Evolutionary conservation across 2,888 invertebrate species (phyloP).

Genomic region (Limnephilus auricula): DNA sequence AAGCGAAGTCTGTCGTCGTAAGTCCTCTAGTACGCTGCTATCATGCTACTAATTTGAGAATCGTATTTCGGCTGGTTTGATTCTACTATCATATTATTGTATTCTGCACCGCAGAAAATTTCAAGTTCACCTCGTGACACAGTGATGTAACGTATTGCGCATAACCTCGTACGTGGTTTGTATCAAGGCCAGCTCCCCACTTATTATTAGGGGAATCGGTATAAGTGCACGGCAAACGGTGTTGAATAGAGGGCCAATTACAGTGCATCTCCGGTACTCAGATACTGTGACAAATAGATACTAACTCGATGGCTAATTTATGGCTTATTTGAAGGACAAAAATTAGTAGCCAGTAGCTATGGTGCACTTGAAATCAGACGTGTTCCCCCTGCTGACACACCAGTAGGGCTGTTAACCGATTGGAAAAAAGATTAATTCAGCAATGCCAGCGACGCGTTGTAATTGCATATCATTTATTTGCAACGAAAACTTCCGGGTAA

Average conservation of each 20-base stretch:
- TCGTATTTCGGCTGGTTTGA: neutral
- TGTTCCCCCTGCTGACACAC: neutral
- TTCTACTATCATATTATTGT: neutral
- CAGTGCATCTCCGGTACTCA: neutral
- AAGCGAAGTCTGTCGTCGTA: too few species aligned
- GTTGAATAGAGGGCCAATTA: neutral
- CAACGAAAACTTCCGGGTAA: neutral
- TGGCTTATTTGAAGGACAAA: neutral
- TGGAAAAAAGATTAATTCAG: neutral
- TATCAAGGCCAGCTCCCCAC: neutral
- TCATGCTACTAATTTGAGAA: too few species aligned
- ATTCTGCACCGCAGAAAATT: neutral
- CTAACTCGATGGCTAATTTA: neutral
- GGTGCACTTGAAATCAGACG: neutral
- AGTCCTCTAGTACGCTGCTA: too few species aligned
- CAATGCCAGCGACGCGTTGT: neutral
- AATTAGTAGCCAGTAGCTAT: neutral
- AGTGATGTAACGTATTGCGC: neutral
- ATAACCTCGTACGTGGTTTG: neutral
- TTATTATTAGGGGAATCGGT: neutral
- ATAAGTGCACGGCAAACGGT: neutral
- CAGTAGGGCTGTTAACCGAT: neutral
- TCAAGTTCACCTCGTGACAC: neutral
- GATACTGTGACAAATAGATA: neutral
- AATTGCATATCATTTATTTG: neutral